These are phyloP conservation scores for Bujurquina vittata DNA, from an alignment of 2,113 vertebrate species.

Conservation along the genomic window DNA sequence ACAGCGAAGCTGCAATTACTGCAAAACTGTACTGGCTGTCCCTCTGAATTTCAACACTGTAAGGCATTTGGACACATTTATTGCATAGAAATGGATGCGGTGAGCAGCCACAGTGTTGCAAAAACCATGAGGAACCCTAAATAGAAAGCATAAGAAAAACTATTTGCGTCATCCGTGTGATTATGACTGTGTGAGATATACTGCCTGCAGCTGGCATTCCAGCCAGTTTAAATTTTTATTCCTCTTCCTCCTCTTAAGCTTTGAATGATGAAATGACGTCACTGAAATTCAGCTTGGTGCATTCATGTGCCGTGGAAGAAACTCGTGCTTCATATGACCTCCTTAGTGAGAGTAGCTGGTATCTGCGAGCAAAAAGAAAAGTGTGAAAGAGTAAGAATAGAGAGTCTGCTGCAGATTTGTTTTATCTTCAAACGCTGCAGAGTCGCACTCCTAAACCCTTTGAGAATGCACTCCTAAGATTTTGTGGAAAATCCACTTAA, in stretches of 20 bases:
- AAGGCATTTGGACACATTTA: not conserved
- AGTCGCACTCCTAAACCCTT: not conserved
- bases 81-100: not conserved
- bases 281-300: slow-evolving; percentile 27
- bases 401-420: not conserved
- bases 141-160: slow-evolving; percentile 30
- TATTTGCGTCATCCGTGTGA: slow-evolving; percentile 26
- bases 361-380: not conserved
- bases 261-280: slow-evolving; percentile 31
- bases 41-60: not conserved
- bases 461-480: not conserved
- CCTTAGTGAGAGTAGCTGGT: not conserved
- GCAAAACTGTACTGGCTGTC: not conserved
- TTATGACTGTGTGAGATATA: slow-evolving; percentile 23
- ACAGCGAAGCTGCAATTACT: not conserved
- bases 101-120: not conserved
- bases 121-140: slow-evolving; percentile 11
- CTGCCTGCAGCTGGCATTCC: slow-evolving; percentile 41
- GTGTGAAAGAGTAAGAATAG: not conserved
- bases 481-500: not conserved
- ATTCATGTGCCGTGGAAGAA: slow-evolving; percentile 33
- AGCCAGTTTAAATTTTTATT: slow-evolving; percentile 38
- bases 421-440: not conserved
- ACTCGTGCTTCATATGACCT: not conserved
- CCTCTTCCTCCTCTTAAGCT: slow-evolving; percentile 13